Base-by-base conservation (phyloP, 2,797 vertebrate genomes). In the Geotrypetes seraphini region DNA sequence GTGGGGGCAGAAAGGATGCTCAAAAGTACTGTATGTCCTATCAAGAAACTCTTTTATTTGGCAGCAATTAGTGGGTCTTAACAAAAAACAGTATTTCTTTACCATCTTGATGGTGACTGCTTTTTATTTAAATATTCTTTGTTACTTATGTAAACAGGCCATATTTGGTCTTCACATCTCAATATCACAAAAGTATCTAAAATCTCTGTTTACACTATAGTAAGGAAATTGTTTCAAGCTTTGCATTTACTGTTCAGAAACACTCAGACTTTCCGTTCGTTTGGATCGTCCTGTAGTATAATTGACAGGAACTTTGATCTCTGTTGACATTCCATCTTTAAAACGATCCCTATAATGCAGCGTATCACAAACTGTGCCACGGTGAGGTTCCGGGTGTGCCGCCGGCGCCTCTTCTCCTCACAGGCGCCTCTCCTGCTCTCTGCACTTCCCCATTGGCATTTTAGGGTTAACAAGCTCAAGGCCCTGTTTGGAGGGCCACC, bases 71-170 rank as follows among this genome's bases (percentile, higher is more conserved):
- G 33, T 39, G 63, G n/a, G 52, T 57, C 50, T 69, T 69, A 73
- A 69, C 59, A 60, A 63, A 67, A n/a, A 62, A 34, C 53, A 67
- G 43, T 42, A 49, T 49, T 54, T 56, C 63, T 22, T 16, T 7
- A 19, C 12, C 14, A 50, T 66, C 62, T 52, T 59, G 49, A 59
- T 60, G 58, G 50, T 67, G 67, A 35, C 58, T 69, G 65, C 45
- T 71, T 73, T 67, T 52, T 67, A 63, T 67, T 71, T 71, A 67
- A 69, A 63, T 69, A 57, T 56, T 48, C 49, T 31, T 67, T 61
- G n/a, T 65, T 56, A 41, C 48, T 61, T 60, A 29, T 67, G 48
- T 69, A 71, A 71, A 67, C 2, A 12, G 45, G 56, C 63, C 53
- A 54, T 39, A 0, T 43, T 65, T 14, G 7, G 42, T 53, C 60